phyloP scores from a whole-genome alignment of 2,888 invertebrate species.

The Chrysina gloriosa region DNA sequence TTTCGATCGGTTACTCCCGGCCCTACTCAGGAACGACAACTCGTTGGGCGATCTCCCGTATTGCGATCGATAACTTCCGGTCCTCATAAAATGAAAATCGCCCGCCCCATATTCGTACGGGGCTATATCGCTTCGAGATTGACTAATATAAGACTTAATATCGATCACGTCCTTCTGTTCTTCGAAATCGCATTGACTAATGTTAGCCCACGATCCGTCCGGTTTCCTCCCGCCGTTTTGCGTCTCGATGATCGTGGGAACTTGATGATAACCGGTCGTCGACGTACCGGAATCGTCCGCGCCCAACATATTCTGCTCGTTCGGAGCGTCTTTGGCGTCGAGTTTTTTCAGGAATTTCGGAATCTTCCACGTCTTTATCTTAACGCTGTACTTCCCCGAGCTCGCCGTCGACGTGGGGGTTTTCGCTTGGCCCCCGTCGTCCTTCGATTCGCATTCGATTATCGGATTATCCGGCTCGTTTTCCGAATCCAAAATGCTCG shows the following conservation, averaged over 20 bases:
- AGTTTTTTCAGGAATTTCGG: slow-evolving; percentile 75
- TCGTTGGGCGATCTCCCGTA: slow-evolving; percentile 72
- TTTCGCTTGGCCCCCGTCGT: slow-evolving; percentile 70
- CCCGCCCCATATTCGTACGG: slow-evolving; percentile 60
- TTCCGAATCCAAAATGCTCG: slow-evolving; percentile 84
- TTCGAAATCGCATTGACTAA: slow-evolving; percentile 49
- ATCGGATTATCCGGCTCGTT: slow-evolving; percentile 69
- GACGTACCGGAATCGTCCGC: slow-evolving; percentile 46
- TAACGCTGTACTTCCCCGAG: slow-evolving; percentile 67
- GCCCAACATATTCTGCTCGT: slow-evolving; percentile 54
- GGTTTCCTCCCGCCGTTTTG: slow-evolving; percentile 39
- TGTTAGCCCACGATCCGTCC: slow-evolving; percentile 41
- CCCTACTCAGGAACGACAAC: slow-evolving; percentile 61
- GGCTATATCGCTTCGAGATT: slow-evolving; percentile 77
- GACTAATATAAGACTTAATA: slow-evolving; percentile 78
- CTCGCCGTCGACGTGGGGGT: slow-evolving; percentile 77
- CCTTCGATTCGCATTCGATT: slow-evolving; percentile 61
- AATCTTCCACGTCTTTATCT: slow-evolving; percentile 76
- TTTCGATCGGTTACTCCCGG: slow-evolving; percentile 65
- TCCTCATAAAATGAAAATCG: slow-evolving; percentile 72
- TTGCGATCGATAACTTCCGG: slow-evolving; percentile 78
- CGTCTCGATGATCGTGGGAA: slow-evolving; percentile 68
- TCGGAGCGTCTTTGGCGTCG: slow-evolving; percentile 62
- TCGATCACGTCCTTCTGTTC: slow-evolving; percentile 72
- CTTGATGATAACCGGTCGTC: slow-evolving; percentile 71